Conservation (phyloP, 2,113 vertebrate species). For the Campylomormyrus tamandua region DNA sequence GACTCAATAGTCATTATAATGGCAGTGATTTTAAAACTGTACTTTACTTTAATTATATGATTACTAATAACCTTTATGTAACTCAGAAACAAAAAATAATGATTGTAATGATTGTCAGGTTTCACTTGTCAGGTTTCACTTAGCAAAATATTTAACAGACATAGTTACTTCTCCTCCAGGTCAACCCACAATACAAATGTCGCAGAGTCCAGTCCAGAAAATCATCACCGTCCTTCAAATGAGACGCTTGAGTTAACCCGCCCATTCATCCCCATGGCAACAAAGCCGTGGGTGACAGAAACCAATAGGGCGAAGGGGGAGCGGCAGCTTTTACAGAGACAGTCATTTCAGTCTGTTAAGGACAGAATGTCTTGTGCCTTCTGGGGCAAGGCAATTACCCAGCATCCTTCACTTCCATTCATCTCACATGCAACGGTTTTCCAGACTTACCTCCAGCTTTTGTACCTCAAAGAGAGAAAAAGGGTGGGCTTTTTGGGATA, state of each 20-base stretch:
- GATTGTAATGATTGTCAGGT: background rate
- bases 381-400: constrained; percentile 16
- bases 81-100: background rate
- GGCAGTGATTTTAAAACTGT: background rate
- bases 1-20: background rate
- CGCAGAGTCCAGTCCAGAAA: background rate
- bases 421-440: background rate
- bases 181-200: constrained; percentile 1
- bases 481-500: background rate
- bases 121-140: background rate
- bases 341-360: constrained; percentile 16
- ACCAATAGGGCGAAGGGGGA: background rate
- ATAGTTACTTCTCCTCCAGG: background rate
- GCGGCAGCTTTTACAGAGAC: background rate
- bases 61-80: background rate
- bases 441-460: constrained; percentile 14
- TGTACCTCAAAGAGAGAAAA: background rate
- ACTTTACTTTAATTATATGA: background rate
- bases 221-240: background rate
- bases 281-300: constrained; percentile 9
- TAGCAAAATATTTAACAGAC: background rate
- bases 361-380: constrained; percentile 11
- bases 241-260: constrained; percentile 8
- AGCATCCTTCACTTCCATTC: background rate
- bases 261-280: constrained; percentile 26